These are phyloP conservation scores for Crocallis elinguaria DNA, from an alignment of 2,888 invertebrate species.

Conservation along the genomic window DNA sequence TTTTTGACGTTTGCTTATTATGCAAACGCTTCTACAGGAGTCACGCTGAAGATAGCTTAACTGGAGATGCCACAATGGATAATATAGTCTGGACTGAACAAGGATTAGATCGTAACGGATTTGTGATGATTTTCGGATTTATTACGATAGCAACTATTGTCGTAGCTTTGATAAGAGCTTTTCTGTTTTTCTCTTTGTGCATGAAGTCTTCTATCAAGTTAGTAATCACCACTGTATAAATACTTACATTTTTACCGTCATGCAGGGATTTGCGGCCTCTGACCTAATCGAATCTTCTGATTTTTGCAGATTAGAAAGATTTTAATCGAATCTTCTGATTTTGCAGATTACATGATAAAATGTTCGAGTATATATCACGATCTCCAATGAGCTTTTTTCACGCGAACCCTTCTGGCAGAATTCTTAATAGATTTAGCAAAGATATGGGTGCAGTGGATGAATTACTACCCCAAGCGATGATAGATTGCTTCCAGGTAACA, in stretches of 20 bases:
- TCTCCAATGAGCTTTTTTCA: constrained; percentile 90
- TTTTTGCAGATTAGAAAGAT: too few species aligned
- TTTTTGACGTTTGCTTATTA: not conserved
- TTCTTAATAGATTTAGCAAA: constrained; percentile 92
- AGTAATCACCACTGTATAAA: too few species aligned
- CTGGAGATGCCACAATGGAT: constrained; percentile 71
- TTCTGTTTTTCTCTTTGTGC: constrained; percentile 87
- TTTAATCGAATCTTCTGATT: not conserved
- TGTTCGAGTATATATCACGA: constrained; percentile 86
- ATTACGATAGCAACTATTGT: constrained; percentile 83
- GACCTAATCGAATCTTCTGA: too few species aligned
- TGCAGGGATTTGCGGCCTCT: not conserved
- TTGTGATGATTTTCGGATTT: constrained; percentile 81
- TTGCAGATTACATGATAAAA: constrained; percentile 86
- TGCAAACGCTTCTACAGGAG: too few species aligned
- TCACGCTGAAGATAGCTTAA: constrained; percentile 68
- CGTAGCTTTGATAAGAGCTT: constrained; percentile 86
- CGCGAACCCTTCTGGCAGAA: constrained; percentile 91
- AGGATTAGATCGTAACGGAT: constrained; percentile 62
- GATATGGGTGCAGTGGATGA: constrained; percentile 94
- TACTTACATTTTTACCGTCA: too few species aligned
- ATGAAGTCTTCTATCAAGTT: constrained; percentile 87
- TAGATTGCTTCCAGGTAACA: constrained; percentile 87
- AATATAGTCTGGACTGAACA: constrained; percentile 66
- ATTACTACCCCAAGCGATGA: constrained; percentile 88